Percentiles rank a stretch among this genome's conserved stretches.
Conservation (phyloP, 2,797 vertebrate genomes). For the Tapirus indicus region DNA sequence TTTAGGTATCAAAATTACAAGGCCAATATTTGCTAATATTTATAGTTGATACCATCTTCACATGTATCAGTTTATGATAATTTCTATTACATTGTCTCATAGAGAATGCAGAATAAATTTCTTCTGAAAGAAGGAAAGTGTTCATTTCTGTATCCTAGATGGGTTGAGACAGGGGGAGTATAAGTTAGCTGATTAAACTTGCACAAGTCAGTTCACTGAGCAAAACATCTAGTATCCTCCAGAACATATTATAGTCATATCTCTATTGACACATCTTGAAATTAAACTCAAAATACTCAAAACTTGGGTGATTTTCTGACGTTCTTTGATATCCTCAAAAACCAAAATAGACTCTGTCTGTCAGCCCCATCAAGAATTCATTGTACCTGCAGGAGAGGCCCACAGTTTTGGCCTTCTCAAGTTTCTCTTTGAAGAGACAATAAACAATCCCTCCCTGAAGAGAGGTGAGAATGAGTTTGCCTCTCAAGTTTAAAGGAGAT, state of each 20-base stretch:
- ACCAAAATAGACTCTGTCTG: slow-evolving; percentile 31
- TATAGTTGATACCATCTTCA: background rate
- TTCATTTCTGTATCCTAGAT: background rate
- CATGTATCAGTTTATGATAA: background rate
- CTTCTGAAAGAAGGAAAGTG: slow-evolving; percentile 11
- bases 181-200: slow-evolving; percentile 52
- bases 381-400: slow-evolving; percentile 68
- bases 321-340: slow-evolving; percentile 38
- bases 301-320: slow-evolving; percentile 45
- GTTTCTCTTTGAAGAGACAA: slow-evolving; percentile 77
- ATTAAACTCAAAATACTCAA: slow-evolving; percentile 62
- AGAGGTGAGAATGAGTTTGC: slow-evolving; percentile 59
- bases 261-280: background rate
- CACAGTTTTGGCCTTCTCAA: slow-evolving; percentile 64
- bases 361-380: slow-evolving; percentile 69
- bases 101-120: background rate
- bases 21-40: background rate
- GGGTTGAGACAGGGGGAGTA: background rate
- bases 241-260: slow-evolving; percentile 1
- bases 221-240: slow-evolving; percentile 6
- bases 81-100: background rate
- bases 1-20: slow-evolving; percentile 18
- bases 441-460: slow-evolving; percentile 76
- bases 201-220: slow-evolving; percentile 30
- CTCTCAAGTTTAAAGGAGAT: slow-evolving; percentile 77